Evolutionary conservation across 1,140 invertebrate species (phyloP).

Genomic region (Apolygus lucorum): DNA sequence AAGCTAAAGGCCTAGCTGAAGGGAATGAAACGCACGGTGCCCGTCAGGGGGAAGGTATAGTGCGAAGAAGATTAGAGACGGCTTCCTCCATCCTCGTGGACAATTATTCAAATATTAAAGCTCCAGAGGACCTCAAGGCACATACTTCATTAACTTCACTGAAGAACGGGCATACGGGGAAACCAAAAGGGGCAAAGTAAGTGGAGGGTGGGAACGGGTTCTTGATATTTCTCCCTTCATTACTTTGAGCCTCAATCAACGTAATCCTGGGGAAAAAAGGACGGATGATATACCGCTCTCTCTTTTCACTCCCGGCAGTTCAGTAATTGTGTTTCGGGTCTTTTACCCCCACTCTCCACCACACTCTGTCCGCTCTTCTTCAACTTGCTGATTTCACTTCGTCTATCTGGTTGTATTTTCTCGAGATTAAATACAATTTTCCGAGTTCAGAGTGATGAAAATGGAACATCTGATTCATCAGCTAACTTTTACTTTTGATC

Average conservation of each 20-base stretch:
- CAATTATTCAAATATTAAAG: slow-evolving; percentile 2
- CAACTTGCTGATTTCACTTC: background rate
- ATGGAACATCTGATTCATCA: too few species aligned
- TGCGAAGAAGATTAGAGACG: background rate
- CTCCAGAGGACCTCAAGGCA: background rate
- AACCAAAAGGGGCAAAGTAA: background rate
- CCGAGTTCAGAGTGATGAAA: too few species aligned
- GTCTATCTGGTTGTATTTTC: background rate
- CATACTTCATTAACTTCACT: background rate
- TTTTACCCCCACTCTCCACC: too few species aligned
- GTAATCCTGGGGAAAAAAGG: background rate
- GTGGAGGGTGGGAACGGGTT: background rate
- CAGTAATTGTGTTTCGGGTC: background rate
- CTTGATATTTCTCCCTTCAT: background rate
- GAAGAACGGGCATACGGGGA: background rate
- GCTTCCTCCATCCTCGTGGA: background rate
- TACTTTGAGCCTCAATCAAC: background rate
- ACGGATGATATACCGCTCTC: background rate
- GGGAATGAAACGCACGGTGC: too few species aligned
- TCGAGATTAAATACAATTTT: too few species aligned
- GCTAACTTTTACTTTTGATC: too few species aligned
- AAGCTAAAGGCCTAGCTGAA: too few species aligned
- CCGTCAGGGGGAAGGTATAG: background rate
- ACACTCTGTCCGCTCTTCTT: too few species aligned
- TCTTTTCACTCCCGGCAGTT: background rate